Evolutionary conservation across 2,888 invertebrate genomes (phyloP), one percentile per base, ranked within the genome.

Genomic region (Orthosia incerta): DNA sequence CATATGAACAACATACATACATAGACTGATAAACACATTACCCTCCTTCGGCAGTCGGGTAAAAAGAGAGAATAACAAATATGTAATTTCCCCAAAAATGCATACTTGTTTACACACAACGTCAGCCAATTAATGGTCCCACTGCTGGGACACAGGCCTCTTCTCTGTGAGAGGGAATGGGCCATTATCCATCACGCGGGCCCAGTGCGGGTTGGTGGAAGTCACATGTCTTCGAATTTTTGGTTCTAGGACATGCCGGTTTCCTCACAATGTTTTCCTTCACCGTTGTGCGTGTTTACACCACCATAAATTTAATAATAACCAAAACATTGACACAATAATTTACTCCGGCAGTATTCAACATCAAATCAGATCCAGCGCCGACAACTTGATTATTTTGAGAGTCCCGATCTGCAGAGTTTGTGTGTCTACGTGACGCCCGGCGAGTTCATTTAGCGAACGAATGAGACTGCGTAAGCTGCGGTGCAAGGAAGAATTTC

Each of bases 371-470:
- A 86, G 89, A 88, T 88, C 85, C 75, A 68, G 80, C 66, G 81
- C 68, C 46, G 75, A 85, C 65, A 91, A 91, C 88, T 86, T 88
- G 88, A 91, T 91, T 91, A 91, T 88, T 84, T 83, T 76, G 84
- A 86, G 86, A 88, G 86, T 86, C 86, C 85, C 88, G 88, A 89
- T 88, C 88, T 84, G 82, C 82, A 77, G 78, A 86, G 90, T 90
- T 91, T 91, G 89, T 90, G 90, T 91, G 88, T 89, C 90, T 90
- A 89, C 86, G 88, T 87, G 89, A 86, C 85, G 89, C 79, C 85
- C 81, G 89, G 80, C 82, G 85, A 85, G 87, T 90, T 91, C 89
- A 91, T 91, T 91, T 88, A 87, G 87, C 83, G 85, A 89, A 90
- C 84, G 79, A 78, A 78, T 72, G 68, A n/a, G 3, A 51, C 13